Base-by-base conservation (phyloP, 1,140 invertebrate genomes). In the Physella acuta region DNA sequence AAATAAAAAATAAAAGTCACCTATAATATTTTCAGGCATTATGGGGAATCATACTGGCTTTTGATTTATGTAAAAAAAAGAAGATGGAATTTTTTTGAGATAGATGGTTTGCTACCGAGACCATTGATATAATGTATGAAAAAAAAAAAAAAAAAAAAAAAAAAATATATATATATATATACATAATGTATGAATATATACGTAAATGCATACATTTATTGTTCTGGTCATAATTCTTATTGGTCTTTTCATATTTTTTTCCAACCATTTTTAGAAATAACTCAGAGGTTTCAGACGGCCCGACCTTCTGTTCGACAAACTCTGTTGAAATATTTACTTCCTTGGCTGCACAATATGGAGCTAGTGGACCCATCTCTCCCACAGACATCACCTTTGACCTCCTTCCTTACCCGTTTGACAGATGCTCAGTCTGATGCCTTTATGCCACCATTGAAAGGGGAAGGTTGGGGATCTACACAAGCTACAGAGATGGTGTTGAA, bases 401-500 rank as follows among this genome's bases (percentile, higher is more conserved):
- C 71, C 64, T 81, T 82, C 63, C 73, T 82, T 69, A 78, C 71
- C 39, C 74, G 77, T 33, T 70, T 79, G 26, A 79, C 77, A 71
- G 83, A 79, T 67, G 77, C 77, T 33, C 79, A 80, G 30, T 68
- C 76, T 0, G 81, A 82, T 31, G 71, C 63, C 8, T 76, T 80
- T 61, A 74, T 79, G 63, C 77, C 81, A 16, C 78, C 78, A 61
- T 73, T 85, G 62, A 87, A 92, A 5, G 89, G 92, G 63, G 94
- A 97, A 85, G 96, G 95, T 0, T 97, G 96, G 90, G 97, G 97
- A 26, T 97, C 94, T 0, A 94, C 93, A 16, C 78, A 99, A 87
- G 97, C 97, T n/a, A 99, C 97, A 0, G 96, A 99, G 87, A 98
- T 99, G 94, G 94, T 99, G 26, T 88, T 99, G 28, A 99, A 99